A percentile compares a stretch with the other conserved stretches of the same genome.
Conservation (phyloP, 2,113 vertebrate species). For the Pipra filicauda region DNA sequence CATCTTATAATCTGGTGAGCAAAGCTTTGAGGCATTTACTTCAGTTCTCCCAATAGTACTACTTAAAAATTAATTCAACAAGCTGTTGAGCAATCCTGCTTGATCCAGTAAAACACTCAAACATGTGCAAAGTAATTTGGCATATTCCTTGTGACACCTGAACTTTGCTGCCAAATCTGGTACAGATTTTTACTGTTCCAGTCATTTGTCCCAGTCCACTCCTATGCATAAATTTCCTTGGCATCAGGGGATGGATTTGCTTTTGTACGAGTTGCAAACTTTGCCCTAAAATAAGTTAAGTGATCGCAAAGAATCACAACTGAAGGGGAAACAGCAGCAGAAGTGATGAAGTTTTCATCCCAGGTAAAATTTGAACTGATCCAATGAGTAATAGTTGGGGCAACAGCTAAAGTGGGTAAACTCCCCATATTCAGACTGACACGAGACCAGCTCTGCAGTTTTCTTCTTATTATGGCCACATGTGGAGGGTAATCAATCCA, state of each 20-base stretch:
- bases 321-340: neutral
- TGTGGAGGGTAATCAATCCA: neutral
- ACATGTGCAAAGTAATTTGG: neutral
- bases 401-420: neutral
- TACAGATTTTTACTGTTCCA: neutral
- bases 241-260: neutral
- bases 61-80: conserved; percentile 17
- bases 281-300: neutral
- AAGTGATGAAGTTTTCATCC: neutral
- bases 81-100: neutral
- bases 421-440: neutral
- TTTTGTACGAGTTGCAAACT: neutral
- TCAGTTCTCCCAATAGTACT: neutral
- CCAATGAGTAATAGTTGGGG: neutral
- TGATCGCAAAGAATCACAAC: neutral
- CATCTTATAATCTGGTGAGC: neutral
- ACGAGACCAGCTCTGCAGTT: neutral
- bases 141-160: neutral
- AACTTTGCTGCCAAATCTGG: neutral
- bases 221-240: neutral
- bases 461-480: neutral
- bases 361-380: neutral
- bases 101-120: neutral
- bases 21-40: neutral
- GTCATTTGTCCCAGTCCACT: neutral